Conservation (phyloP, 2,113 vertebrate genomes). For the Phainopepla nitens region DNA sequence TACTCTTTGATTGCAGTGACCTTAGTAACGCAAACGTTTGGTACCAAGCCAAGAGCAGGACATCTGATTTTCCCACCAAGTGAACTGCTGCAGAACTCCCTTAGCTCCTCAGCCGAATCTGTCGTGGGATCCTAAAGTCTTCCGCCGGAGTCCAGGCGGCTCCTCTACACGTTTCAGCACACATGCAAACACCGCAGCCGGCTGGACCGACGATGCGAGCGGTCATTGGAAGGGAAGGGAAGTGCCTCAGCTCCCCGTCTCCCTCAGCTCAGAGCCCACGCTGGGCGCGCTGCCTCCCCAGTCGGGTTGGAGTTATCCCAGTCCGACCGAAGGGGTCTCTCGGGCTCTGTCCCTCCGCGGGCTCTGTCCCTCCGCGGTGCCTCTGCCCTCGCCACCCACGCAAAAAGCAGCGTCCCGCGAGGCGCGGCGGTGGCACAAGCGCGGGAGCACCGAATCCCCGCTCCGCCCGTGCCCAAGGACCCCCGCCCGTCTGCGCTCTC, state of each 20-base stretch:
- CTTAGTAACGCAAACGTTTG: not conserved
- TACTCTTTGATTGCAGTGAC: not conserved
- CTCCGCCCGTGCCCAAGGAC: not conserved
- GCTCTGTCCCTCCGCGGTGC: not conserved
- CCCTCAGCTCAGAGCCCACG: not conserved
- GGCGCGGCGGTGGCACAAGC: not conserved
- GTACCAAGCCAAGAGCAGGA: not conserved
- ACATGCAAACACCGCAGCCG: not conserved
- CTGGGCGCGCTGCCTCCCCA: not conserved
- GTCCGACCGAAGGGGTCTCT: not conserved
- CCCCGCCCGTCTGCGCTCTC: not conserved
- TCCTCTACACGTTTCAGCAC: not conserved
- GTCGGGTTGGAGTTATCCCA: rapidly evolving
- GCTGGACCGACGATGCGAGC: not conserved
- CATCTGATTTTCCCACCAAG: slow-evolving; percentile 50
- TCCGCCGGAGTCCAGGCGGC: not conserved
- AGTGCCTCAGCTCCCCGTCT: not conserved
- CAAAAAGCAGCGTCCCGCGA: not conserved
- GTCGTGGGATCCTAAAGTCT: not conserved
- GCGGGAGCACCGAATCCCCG: not conserved
- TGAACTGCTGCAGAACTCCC: slow-evolving; percentile 22
- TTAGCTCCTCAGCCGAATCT: not conserved
- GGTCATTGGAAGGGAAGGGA: not conserved
- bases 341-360: not conserved
- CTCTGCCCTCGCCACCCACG: not conserved